Evolutionary conservation across 2,113 vertebrate genomes (phyloP), one percentile per base, ranked within the genome.

Genomic region (Agapornis roseicollis): DNA sequence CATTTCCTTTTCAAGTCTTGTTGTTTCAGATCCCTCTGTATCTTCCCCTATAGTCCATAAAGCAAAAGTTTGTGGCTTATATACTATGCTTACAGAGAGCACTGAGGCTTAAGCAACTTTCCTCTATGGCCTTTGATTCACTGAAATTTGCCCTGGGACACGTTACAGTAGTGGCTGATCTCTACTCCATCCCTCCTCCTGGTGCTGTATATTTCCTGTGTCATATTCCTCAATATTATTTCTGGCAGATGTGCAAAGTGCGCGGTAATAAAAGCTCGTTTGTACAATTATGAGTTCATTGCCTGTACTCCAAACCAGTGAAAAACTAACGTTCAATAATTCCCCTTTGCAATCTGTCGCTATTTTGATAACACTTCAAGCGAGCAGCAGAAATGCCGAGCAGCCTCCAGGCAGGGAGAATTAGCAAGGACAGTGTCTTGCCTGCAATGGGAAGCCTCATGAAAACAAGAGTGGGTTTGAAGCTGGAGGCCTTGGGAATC

Each of bases 261-360:
- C 65, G 33, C 1, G 0, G 70, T 47, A 88, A 95, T 94, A 95
- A 95, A 96, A 93, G 94, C 77, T 69, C 28, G 33, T 92, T 96
- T 96, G 88, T 97, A 77, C 0, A 0, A 77, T 73, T 44, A 23
- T 37, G 66, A 66, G 89, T 94, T 91, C 88, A 81, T 27, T 20
- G 44, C 76, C 33, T 84, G 49, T 17, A 8, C 80, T 70, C 55
- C 24, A 46, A 71, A 89, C 41, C 81, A 80, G 69, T 41, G 46
- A 73, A 95, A 94, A 93, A 91, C 60, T 86, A 95, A 96, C 96
- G 93, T 96, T 88, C 89, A 89, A 68, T 89, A 93, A 77, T 93
- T 93, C 92, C 61, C 19, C 69, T 90, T 91, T 93, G 80, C 84
- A 84, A 96, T 86, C 80, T 31, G 8, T 47, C 35, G 29, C 86